These are phyloP conservation scores for Ichneumon xanthorius DNA, from an alignment of 2,888 invertebrate genomes.

Conservation along the genomic window DNA sequence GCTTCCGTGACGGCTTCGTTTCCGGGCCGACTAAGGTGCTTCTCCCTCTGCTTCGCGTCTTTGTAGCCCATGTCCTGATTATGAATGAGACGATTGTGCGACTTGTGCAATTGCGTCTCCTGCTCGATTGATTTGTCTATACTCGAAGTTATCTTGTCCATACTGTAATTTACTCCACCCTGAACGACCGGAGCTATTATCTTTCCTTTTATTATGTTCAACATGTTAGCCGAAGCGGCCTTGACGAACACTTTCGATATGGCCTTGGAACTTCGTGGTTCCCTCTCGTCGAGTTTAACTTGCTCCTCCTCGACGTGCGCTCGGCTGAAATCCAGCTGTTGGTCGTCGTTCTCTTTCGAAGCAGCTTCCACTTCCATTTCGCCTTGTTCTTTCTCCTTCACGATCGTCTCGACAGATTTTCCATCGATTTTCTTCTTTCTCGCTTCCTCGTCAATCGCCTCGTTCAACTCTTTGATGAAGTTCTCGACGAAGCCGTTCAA, in stretches of 20 bases:
- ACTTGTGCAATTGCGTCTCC: neutral
- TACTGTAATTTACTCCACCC: neutral
- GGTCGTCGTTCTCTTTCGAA: neutral
- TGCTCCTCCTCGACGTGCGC: conserved; percentile 10
- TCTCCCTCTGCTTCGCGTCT: neutral
- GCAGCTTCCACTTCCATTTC: neutral
- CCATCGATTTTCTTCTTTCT: neutral
- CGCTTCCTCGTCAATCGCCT: conserved; percentile 2
- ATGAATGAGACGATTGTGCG: neutral
- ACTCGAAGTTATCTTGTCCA: neutral
- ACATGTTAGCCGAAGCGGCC: conserved; percentile 5
- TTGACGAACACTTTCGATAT: conserved; percentile 8
- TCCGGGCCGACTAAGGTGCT: neutral
- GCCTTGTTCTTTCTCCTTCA: neutral
- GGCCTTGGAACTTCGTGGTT: neutral
- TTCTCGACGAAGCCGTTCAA: neutral
- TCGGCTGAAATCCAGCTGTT: neutral
- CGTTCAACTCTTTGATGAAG: neutral
- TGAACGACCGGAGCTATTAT: conserved; percentile 10
- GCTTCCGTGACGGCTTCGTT: neutral
- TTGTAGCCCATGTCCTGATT: neutral
- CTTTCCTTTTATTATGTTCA: conserved; percentile 27
- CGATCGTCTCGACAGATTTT: neutral
- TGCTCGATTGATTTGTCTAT: neutral
- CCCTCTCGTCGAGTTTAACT: neutral